phyloP scores from a whole-genome alignment of 2,113 vertebrate species.

The Pollachius pollachius region DNA sequence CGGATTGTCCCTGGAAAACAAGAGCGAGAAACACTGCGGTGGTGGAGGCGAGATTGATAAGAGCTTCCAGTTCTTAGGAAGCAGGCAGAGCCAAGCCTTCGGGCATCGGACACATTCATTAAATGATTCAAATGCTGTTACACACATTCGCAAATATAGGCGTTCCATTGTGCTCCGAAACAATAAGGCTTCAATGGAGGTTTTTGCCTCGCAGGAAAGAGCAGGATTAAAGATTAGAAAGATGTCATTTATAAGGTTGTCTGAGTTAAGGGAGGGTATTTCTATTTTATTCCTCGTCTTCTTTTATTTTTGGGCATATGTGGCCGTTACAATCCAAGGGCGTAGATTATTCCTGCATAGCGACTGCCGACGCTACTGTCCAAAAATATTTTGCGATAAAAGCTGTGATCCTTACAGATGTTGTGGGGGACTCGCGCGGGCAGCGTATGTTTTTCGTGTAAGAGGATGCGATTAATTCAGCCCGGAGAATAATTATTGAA shows the following conservation, averaged over 20 bases:
- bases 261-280: too few relatives aligned
- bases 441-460: slow-evolving; percentile 69
- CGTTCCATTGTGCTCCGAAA: slow-evolving; percentile 1
- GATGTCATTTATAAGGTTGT: too few relatives aligned
- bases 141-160: slow-evolving; percentile 28
- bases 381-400: slow-evolving; percentile 65
- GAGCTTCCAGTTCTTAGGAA: too few relatives aligned
- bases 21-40: slow-evolving; percentile 34
- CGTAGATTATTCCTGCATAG: slow-evolving; percentile 10
- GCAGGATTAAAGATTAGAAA: too few relatives aligned
- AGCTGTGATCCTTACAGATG: slow-evolving; percentile 57
- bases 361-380: slow-evolving; percentile 26
- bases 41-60: slow-evolving; percentile 16
- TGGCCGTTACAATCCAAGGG: slow-evolving; percentile 20
- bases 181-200: slow-evolving; percentile 6
- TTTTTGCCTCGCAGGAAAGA: too few relatives aligned
- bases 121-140: slow-evolving; percentile 35
- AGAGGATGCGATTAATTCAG: slow-evolving; percentile 75
- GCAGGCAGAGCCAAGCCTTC: slow-evolving; percentile 2
- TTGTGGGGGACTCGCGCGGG: slow-evolving; percentile 52
- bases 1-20: slow-evolving; percentile 77
- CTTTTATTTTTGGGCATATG: too few relatives aligned
- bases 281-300: too few relatives aligned
- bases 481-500: slow-evolving; percentile 73
- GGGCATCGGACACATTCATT: slow-evolving; percentile 45